phyloP scores from a whole-genome alignment of 1,140 invertebrate genomes.

The Dendroctonus valens region DNA sequence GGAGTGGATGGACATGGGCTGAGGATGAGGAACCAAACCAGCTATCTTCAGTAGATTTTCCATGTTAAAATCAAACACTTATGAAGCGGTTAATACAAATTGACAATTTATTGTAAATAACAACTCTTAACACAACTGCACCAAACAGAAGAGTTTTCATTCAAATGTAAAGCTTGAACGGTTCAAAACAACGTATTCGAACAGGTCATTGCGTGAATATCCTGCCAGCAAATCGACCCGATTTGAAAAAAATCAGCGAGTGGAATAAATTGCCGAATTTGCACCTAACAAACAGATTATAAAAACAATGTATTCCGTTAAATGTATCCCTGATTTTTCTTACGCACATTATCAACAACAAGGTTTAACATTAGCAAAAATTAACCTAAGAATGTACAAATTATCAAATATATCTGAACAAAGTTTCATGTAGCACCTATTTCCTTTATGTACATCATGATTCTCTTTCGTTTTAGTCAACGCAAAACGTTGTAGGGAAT shows the following conservation, averaged over 20 bases:
- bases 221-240: too few species aligned
- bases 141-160: too few species aligned
- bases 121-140: too few species aligned
- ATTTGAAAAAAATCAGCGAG: neutral
- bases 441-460: slow-evolving; percentile 25
- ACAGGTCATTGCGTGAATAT: too few species aligned
- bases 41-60: neutral
- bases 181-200: too few species aligned
- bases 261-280: slow-evolving; percentile 35
- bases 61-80: slow-evolving; percentile 4
- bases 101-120: slow-evolving; percentile 30
- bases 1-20: too few species aligned
- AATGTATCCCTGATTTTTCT: slow-evolving; percentile 35
- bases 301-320: slow-evolving; percentile 31
- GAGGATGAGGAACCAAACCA: too few species aligned
- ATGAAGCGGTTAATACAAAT: slow-evolving; percentile 19
- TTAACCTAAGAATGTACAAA: slow-evolving; percentile 33
- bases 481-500: too few species aligned
- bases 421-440: slow-evolving; percentile 34
- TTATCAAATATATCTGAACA: slow-evolving; percentile 34
- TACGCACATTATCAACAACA: slow-evolving; percentile 36
- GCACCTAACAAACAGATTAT: slow-evolving; percentile 34
- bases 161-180: too few species aligned
- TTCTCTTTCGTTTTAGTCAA: too few species aligned
- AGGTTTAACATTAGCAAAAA: slow-evolving; percentile 36